Evolutionary conservation across 2,113 vertebrate genomes (phyloP).

Genomic region (Pteronura brasiliensis): DNA sequence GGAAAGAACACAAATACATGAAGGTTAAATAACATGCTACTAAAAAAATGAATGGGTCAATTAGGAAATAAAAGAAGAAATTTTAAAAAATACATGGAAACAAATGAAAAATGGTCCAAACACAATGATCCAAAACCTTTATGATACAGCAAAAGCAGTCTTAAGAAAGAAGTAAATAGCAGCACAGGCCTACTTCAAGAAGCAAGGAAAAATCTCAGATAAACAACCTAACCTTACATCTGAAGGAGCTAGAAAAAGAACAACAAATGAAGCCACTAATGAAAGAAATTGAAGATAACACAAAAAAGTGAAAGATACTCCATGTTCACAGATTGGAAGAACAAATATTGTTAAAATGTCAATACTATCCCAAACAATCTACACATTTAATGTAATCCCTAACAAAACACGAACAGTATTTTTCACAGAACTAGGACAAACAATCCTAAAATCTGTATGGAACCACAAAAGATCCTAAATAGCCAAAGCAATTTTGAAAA

Average conservation of each 20-base stretch:
- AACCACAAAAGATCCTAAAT: background rate
- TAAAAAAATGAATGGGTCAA: background rate
- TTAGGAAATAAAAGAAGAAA: background rate
- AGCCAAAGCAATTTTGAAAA: background rate
- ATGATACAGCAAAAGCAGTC: background rate
- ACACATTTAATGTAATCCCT: background rate
- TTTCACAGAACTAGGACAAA: background rate
- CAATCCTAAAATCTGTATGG: background rate
- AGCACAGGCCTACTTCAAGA: background rate
- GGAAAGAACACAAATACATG: background rate
- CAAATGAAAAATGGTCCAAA: background rate
- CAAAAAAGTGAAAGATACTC: background rate
- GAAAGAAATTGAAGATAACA: background rate
- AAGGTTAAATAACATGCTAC: background rate
- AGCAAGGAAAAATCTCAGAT: background rate
- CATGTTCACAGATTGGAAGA: background rate
- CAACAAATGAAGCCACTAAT: background rate
- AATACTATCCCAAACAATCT: background rate
- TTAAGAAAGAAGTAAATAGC: background rate
- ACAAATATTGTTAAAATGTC: background rate
- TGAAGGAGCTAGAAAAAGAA: background rate
- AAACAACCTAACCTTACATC: background rate
- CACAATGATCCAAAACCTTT: background rate
- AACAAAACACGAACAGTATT: background rate
- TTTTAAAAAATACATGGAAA: too few relatives aligned